Conservation (phyloP, 2,797 vertebrate species). For the Gastrophryne carolinensis region DNA sequence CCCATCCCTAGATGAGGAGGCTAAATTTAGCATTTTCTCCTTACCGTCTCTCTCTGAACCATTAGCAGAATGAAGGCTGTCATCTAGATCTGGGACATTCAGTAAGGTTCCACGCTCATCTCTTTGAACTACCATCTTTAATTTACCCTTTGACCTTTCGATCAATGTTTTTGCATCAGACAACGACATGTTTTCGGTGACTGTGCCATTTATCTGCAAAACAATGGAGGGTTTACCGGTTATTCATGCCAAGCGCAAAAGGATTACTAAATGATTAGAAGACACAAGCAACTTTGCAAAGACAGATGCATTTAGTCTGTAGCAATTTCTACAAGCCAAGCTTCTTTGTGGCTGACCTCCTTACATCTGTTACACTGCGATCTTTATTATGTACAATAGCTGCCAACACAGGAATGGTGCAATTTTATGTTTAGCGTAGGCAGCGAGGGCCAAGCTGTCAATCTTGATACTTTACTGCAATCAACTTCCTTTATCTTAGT, state of each 20-base stretch:
- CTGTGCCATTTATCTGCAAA: slow-evolving; percentile 95
- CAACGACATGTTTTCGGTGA: slow-evolving; percentile 98
- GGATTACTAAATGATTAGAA: slow-evolving; percentile 38
- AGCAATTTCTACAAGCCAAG: slow-evolving; percentile 25
- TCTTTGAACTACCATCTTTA: slow-evolving; percentile 99
- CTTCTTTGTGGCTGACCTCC: neutral
- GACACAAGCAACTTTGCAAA: slow-evolving; percentile 11
- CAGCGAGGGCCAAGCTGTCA: no score
- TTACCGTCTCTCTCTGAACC: slow-evolving; percentile 96
- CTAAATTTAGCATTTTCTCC: slow-evolving; percentile 43
- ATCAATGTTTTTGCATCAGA: slow-evolving; percentile 98
- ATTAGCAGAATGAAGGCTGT: slow-evolving; percentile 96
- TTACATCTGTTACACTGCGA: neutral
- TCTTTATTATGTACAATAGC: no score
- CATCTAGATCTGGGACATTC: slow-evolving; percentile 96
- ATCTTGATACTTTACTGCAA: no score
- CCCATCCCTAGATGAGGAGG: no score
- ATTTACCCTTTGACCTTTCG: slow-evolving; percentile 97
- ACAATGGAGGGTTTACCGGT: slow-evolving; percentile 46
- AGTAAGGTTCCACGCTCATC: slow-evolving; percentile 92
- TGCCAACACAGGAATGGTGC: no score
- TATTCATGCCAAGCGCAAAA: slow-evolving; percentile 27
- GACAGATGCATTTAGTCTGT: neutral
- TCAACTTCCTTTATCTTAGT: slow-evolving; percentile 8
- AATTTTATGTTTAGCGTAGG: no score